A percentile compares a stretch with the other conserved stretches of the same genome.
phyloP scores from a whole-genome alignment of 2,888 invertebrate genomes.

The Ariolimax columbianus region DNA sequence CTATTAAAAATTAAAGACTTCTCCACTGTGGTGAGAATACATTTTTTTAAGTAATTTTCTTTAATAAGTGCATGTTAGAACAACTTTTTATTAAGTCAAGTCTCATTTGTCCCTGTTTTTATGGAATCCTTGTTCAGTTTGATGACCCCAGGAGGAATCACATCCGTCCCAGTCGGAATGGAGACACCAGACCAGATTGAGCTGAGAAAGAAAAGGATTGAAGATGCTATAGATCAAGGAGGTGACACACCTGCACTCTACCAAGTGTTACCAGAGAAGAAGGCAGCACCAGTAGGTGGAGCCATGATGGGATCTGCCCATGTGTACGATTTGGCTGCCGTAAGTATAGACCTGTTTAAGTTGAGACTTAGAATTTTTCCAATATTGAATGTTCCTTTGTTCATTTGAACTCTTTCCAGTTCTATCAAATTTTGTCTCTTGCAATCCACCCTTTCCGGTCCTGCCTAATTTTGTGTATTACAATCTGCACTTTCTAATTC shows the following conservation, averaged over 20 bases:
- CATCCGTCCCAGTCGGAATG: constrained; percentile 93
- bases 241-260: constrained; percentile 96
- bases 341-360: constrained; percentile 57
- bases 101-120: no score
- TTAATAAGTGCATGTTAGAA: no score
- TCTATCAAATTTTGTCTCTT: no score
- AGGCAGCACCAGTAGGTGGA: constrained; percentile 85
- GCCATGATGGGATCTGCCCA: constrained; percentile 97
- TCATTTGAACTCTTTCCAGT: no score
- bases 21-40: no score
- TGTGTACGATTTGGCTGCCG: constrained; percentile 92
- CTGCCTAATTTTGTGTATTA: no score
- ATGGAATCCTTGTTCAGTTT: constrained; percentile 78
- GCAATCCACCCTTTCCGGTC: no score
- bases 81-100: no score
- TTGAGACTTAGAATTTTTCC: not conserved
- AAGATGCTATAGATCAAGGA: constrained; percentile 95
- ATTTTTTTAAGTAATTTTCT: no score
- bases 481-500: no score
- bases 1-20: no score
- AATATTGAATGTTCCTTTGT: not conserved
- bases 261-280: constrained; percentile 96
- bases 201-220: constrained; percentile 96
- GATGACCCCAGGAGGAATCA: constrained; percentile 95
- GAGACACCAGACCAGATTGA: constrained; percentile 99